Evolutionary conservation across 2,888 invertebrate species (phyloP).

Genomic region (Autographa gamma): DNA sequence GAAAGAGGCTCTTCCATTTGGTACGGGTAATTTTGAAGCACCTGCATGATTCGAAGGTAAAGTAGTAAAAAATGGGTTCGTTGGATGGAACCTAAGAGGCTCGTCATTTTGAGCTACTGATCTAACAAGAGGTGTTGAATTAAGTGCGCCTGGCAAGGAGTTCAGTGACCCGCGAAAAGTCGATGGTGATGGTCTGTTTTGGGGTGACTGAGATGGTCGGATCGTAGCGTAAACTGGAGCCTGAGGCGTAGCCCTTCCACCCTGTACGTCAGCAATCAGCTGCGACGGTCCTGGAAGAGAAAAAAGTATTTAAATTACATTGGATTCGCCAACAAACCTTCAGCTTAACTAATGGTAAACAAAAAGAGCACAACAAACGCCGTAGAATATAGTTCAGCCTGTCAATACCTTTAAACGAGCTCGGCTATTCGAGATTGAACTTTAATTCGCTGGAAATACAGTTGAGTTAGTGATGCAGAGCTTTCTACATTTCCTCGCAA

Average conservation of each 20-base stretch:
- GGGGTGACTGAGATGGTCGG: conserved; percentile 75
- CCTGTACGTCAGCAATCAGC: conserved; percentile 76
- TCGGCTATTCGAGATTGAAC: conserved; percentile 53
- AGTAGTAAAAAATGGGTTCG: conserved; percentile 86
- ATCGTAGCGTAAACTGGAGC: conserved; percentile 85
- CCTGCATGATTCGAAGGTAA: conserved; percentile 81
- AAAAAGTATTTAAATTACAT: conserved; percentile 41
- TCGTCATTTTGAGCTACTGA: conserved; percentile 74
- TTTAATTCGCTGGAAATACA: conserved; percentile 54
- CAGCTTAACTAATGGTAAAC: conserved; percentile 42
- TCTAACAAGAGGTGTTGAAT: conserved; percentile 77
- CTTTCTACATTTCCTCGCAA: conserved; percentile 67
- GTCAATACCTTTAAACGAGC: conserved; percentile 45
- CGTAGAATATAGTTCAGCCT: conserved; percentile 50
- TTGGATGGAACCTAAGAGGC: conserved; percentile 81
- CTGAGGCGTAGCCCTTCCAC: conserved; percentile 77
- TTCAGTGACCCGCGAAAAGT: conserved; percentile 73
- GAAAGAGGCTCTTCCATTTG: conserved; percentile 76
- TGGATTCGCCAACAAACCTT: conserved; percentile 34
- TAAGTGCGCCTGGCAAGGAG: conserved; percentile 75
- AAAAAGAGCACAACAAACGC: conserved; percentile 54
- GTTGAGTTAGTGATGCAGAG: conserved; percentile 53
- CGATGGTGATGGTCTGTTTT: conserved; percentile 69
- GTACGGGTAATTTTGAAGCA: conserved; percentile 83
- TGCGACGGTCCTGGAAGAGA: conserved; percentile 84